A percentile compares a stretch with the other conserved stretches of the same genome.
phyloP scores from a whole-genome alignment of 2,888 invertebrate genomes.

The Lasiommata megera region DNA sequence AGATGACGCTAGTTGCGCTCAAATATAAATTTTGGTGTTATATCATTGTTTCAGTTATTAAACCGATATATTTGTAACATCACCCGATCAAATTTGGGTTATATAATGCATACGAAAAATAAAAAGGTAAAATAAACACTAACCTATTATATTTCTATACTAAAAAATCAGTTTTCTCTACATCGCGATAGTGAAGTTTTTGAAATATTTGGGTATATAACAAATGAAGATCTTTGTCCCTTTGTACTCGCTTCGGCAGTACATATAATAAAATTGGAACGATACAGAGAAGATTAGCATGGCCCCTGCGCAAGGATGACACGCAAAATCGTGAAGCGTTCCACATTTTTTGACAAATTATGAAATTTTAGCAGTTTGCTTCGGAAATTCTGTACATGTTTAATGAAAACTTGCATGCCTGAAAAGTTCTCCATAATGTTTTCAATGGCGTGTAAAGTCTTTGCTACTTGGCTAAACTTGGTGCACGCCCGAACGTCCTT shows the following conservation, averaged over 20 bases:
- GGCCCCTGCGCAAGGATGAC: slow-evolving; percentile 69
- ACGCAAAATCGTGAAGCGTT: slow-evolving; percentile 68
- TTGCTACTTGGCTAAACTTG: no score
- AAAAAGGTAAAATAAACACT: neutral
- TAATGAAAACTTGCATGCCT: no score
- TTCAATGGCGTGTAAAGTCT: no score
- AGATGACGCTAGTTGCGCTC: neutral
- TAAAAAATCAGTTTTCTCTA: neutral
- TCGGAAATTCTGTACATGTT: no score
- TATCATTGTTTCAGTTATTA: neutral
- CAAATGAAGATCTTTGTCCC: rapidly evolving
- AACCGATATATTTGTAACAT: no score
- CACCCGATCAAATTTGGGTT: no score
- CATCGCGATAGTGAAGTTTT: slow-evolving; percentile 14
- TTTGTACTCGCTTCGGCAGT: slow-evolving; percentile 61
- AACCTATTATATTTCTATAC: neutral
- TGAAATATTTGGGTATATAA: neutral
- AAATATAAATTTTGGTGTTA: neutral
- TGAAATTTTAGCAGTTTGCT: no score
- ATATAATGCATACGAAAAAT: neutral
- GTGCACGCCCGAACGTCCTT: no score
- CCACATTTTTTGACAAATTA: slow-evolving; percentile 51
- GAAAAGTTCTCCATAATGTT: no score
- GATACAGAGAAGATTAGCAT: slow-evolving; percentile 67
- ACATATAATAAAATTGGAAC: slow-evolving; percentile 67